Conservation (phyloP, 2,113 vertebrate species). For the Cyanoramphus novaezelandiae region DNA sequence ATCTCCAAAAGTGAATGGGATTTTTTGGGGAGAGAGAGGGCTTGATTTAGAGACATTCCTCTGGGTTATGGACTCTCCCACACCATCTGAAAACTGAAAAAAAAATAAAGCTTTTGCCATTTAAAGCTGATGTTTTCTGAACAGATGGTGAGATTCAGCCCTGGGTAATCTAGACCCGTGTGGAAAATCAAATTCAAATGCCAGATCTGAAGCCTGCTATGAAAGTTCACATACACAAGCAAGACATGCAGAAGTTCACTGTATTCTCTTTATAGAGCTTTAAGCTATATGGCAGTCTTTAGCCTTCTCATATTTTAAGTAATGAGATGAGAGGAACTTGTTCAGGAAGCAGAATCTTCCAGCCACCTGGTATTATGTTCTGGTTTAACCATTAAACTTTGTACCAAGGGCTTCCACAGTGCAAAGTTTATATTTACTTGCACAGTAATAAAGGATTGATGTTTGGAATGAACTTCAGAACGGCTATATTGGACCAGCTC, state of each 20-base stretch:
- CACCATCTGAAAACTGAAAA: background rate
- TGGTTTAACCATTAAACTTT: background rate
- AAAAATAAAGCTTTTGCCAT: background rate
- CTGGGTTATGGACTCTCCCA: background rate
- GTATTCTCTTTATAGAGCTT: background rate
- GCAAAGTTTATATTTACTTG: constrained; percentile 9
- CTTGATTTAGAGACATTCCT: background rate
- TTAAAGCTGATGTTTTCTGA: background rate
- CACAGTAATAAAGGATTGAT: background rate
- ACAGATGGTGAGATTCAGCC: constrained; percentile 18
- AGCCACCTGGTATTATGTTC: background rate
- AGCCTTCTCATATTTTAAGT: background rate
- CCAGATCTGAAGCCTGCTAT: background rate
- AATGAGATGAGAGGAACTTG: background rate
- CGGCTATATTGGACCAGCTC: background rate
- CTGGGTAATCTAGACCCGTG: background rate
- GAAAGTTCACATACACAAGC: background rate
- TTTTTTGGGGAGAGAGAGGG: background rate
- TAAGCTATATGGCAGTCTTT: background rate
- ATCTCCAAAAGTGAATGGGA: background rate
- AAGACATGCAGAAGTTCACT: background rate
- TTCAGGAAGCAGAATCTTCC: background rate
- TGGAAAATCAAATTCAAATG: constrained; percentile 26
- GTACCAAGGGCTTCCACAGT: background rate
- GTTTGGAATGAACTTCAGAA: background rate